These are phyloP conservation scores for Ictidomys tridecemlineatus DNA, from an alignment of 2,113 vertebrate genomes.

Conservation along the genomic window DNA sequence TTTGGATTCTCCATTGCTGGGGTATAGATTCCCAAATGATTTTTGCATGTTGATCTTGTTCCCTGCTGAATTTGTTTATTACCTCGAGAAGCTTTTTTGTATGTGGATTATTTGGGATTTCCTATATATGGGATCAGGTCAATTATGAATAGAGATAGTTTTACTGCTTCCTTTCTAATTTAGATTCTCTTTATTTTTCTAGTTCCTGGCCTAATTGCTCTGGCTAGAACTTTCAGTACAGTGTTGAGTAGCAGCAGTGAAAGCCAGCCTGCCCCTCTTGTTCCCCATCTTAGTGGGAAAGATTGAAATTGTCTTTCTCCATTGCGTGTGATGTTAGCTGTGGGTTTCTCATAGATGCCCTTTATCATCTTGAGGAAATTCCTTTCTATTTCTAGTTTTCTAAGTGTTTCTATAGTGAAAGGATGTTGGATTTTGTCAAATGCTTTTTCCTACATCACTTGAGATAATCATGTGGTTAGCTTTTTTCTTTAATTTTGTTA, in stretches of 20 bases:
- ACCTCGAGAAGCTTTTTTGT: neutral
- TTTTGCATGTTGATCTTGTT: neutral
- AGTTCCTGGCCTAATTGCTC: neutral
- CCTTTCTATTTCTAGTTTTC: neutral
- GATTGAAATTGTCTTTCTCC: neutral
- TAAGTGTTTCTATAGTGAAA: neutral
- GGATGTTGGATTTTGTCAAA: neutral
- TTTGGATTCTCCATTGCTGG: neutral
- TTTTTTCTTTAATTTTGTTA: neutral
- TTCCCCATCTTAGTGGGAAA: neutral
- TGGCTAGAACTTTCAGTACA: neutral
- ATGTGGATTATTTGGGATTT: neutral
- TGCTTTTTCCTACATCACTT: neutral
- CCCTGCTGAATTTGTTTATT: neutral
- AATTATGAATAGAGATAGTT: neutral
- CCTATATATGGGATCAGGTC: neutral
- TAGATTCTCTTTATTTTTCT: neutral
- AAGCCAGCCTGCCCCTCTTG: no score
- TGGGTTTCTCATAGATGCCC: neutral
- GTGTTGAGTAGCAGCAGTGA: accelerated
- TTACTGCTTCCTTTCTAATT: neutral
- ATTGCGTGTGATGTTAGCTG: no score
- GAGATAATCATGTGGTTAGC: neutral
- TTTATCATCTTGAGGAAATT: neutral
- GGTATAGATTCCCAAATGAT: neutral